Evolutionary conservation across 2,797 vertebrate species (phyloP), one percentile per base, ranked within the genome.

Genomic region (Pangasius djambal): DNA sequence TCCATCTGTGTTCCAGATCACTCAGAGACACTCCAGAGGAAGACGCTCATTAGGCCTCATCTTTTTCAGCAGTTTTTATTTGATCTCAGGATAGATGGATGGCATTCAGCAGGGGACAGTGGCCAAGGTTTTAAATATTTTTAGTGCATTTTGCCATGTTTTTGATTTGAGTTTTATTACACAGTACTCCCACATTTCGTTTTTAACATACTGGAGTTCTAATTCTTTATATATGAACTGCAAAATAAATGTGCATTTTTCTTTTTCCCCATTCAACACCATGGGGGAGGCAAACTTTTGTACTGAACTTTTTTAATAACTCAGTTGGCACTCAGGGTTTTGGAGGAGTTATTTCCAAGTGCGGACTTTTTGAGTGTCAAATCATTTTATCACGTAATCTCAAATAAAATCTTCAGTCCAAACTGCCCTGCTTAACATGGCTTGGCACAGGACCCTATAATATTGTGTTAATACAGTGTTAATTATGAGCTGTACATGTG

Each of bases 41-140:
- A 91, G 65, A 72, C 69, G 57, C 52, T 82, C 31, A 88, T 87
- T 87, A 86, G 91, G 65, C 88, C 65, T 82, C 37, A 13, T 16
- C n/a, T n/a, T 65, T 50, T 84, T 65, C 55, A 25, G 37, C 18
- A 37, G 81, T 15, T 88, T 88, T 74, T 34, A 74, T 83, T 15
- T 48, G 69, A 84, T 75, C 81, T 61, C 59, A 65, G 25, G 25
- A 72, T 34, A 61, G 18, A 75, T 48, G 52, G 67, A 13, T 31
- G 31, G 12, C 2, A 6, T 50, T 48, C 9, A 70, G 37, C 65
- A 61, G 67, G 37, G 28, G 37, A 40, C 6, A 12, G 8, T 57
- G 48, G 8, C 25, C 48, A 37, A 70, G 13, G 6, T 70, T 67
- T 55, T 55, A n/a, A 34, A 70, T 8, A 55, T 25, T 55, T 85